These are phyloP conservation scores for Acinonyx jubatus DNA, from an alignment of 2,113 vertebrate genomes.

Conservation along the genomic window DNA sequence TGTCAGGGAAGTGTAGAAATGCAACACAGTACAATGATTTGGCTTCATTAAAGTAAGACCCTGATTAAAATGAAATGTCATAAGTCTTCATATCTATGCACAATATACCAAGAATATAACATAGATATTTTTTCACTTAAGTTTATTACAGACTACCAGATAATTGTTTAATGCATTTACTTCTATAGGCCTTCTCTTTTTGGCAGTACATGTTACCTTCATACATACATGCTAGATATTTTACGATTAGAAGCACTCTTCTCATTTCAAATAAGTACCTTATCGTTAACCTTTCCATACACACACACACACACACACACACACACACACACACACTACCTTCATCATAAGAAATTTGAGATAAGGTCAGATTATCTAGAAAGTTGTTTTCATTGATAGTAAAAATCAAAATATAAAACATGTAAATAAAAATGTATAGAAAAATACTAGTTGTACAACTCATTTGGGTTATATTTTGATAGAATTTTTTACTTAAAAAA, in stretches of 20 bases:
- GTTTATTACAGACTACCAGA: neutral
- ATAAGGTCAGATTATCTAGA: neutral
- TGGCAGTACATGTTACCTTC: neutral
- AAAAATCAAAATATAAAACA: neutral
- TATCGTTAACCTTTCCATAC: neutral
- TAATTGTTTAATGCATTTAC: neutral
- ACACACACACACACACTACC: neutral
- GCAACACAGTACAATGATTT: neutral
- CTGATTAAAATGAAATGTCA: neutral
- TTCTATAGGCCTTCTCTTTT: neutral
- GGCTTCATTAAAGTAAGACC: neutral
- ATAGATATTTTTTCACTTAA: neutral
- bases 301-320: neutral
- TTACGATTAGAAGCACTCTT: constrained; percentile 24
- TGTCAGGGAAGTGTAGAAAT: neutral
- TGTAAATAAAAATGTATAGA: neutral
- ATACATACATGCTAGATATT: neutral
- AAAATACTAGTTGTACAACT: neutral
- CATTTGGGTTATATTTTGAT: neutral
- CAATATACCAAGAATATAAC: neutral
- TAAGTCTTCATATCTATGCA: neutral
- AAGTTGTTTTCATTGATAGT: constrained; percentile 24
- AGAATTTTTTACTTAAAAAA: neutral
- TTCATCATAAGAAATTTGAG: neutral
- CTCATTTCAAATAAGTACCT: constrained; percentile 3